Evolutionary conservation across 2,888 invertebrate species (phyloP), one percentile per base, ranked within the genome.

Genomic region (Tachystola acroxantha): DNA sequence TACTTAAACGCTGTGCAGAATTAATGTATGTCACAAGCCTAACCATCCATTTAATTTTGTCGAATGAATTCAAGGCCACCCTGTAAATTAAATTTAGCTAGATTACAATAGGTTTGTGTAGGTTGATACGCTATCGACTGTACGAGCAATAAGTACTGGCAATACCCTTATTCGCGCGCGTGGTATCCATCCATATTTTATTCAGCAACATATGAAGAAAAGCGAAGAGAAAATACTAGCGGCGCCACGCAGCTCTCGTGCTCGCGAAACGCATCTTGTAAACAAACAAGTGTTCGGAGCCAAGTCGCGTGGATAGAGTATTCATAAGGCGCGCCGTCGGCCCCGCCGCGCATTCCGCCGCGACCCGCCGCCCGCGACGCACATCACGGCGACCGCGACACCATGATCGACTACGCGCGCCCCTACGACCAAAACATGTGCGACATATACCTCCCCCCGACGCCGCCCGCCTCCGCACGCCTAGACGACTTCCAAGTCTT

Each of bases 401-500:
- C 48, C 53, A 84, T 85, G 84, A 76, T 84, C 49, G 84, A 82
- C 50, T 73, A 75, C 76, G 79, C 80, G 80, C 82, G 85, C 53
- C 75, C 78, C 40, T 79, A 71, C 75, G 82, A 84, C 24, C 71
- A 66, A 50, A 78, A 68, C 71, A 84, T 82, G 85, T 78, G 74
- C 73, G 84, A 85, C 27, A 44, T 74, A 34, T 80, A 81, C 50
- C 64, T 62, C 43, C 55, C 70, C 49, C 67, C 75, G 39, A 67
- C 78, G 39, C 64, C 78, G 52, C 70, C 79, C 52, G 69, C 78
- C 58, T 73, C 79, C 62, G 74, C 76, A 53, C 78, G 80, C 45
- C 85, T 86, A 52, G 85, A 81, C 40, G 80, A 79, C 62, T 85
- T 85, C 67, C 74, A 81, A 61, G 84, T 84, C 37, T 82, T 86